These are phyloP conservation scores for Aegypius monachus DNA, from an alignment of 2,113 vertebrate species.

Conservation along the genomic window DNA sequence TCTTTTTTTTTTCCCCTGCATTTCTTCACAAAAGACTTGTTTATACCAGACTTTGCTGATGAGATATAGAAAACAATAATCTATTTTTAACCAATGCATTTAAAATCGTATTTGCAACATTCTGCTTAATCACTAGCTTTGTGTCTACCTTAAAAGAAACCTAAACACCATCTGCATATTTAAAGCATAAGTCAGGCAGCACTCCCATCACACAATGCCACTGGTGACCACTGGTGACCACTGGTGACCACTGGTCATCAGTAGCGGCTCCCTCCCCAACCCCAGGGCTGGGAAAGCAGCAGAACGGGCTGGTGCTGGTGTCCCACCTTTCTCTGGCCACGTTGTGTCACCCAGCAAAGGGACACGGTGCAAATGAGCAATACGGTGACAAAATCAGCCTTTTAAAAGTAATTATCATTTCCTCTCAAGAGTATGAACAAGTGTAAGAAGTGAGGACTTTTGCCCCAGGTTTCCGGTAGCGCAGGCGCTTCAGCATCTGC, in stretches of 20 bases:
- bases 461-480: accelerated
- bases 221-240: not conserved
- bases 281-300: not conserved
- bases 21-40: not conserved
- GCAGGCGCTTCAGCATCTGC: too few relatives aligned
- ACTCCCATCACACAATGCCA: too few relatives aligned
- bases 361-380: not conserved
- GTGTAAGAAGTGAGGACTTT: not conserved
- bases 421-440: not conserved
- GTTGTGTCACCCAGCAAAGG: not conserved
- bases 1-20: not conserved
- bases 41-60: not conserved
- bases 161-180: not conserved
- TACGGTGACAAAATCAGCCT: not conserved
- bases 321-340: not conserved
- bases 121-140: not conserved
- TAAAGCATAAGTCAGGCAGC: not conserved
- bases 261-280: not conserved
- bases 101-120: not conserved
- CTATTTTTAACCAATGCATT: not conserved
- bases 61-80: not conserved
- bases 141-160: not conserved
- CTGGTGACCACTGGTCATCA: not conserved
- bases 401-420: not conserved
- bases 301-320: not conserved